These are phyloP conservation scores for Scatophagus argus DNA, from an alignment of 2,113 vertebrate genomes.

Conservation along the genomic window DNA sequence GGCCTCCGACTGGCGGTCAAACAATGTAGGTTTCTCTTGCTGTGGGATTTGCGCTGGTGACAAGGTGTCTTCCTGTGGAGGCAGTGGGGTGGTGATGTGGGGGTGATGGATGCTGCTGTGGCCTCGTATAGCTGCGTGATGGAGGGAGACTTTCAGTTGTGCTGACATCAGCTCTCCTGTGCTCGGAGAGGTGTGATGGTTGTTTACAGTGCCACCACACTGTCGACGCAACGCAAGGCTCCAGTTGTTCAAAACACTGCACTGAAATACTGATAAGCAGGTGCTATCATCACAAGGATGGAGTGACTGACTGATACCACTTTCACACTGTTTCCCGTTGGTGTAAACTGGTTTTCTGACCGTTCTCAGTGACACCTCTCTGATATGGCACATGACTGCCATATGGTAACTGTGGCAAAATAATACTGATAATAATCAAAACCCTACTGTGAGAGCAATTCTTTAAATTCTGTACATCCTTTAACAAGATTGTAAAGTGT, in stretches of 20 bases:
- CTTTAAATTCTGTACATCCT: neutral
- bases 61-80: slow-evolving; percentile 56
- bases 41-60: slow-evolving; percentile 40
- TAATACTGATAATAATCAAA: neutral
- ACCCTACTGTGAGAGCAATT: neutral
- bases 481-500: neutral
- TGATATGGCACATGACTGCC: neutral
- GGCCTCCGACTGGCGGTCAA: slow-evolving; percentile 34
- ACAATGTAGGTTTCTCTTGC: slow-evolving; percentile 51
- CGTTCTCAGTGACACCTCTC: neutral
- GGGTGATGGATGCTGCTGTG: slow-evolving; percentile 80
- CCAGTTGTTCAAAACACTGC: slow-evolving; percentile 42
- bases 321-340: slow-evolving; percentile 19
- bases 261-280: slow-evolving; percentile 38
- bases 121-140: slow-evolving; percentile 79
- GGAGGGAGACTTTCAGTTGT: slow-evolving; percentile 79
- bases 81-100: slow-evolving; percentile 53
- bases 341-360: slow-evolving; percentile 21
- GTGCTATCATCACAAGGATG: slow-evolving; percentile 19
- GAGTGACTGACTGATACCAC: slow-evolving; percentile 49
- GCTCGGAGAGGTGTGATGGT: slow-evolving; percentile 79
- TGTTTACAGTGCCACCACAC: slow-evolving; percentile 79
- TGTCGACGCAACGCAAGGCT: slow-evolving; percentile 47
- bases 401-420: neutral
- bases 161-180: slow-evolving; percentile 82